Conservation (phyloP, 2,113 vertebrate species). For the Neotragus moschatus region DNA sequence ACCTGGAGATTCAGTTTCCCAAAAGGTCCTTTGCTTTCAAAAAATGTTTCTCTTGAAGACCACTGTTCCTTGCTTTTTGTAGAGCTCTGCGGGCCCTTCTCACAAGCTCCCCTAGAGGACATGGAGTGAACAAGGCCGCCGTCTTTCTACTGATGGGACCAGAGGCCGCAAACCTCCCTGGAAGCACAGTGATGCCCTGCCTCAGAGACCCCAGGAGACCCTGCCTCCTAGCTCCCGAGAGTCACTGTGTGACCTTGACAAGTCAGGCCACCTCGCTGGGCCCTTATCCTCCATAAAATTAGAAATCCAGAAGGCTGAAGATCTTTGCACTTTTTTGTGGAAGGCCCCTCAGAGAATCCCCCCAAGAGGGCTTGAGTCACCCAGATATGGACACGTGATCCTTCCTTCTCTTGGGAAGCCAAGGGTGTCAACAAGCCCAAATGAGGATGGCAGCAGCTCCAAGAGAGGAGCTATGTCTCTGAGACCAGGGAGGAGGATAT, state of each 20-base stretch:
- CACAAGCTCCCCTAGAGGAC: not conserved
- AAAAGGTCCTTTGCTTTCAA: not conserved
- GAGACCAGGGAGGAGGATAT: not conserved
- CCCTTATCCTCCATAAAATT: not conserved
- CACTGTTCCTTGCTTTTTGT: not conserved
- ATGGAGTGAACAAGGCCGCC: rapidly evolving
- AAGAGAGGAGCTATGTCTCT: not conserved
- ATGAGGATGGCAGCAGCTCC: not conserved
- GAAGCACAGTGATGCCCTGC: not conserved
- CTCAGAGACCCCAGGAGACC: rapidly evolving
- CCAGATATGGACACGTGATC: not conserved
- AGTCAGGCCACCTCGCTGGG: not conserved
- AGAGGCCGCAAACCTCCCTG: not conserved
- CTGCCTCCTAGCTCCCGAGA: not conserved
- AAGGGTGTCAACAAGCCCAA: not conserved
- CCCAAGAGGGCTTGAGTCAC: rapidly evolving
- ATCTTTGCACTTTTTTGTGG: not conserved
- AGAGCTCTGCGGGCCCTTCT: not conserved
- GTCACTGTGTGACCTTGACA: not conserved
- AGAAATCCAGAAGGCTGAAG: not conserved
- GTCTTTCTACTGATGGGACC: not conserved
- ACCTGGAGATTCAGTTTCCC: not conserved
- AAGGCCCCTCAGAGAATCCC: not conserved
- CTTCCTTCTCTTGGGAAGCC: not conserved
- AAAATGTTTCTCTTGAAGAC: not conserved